A percentile compares a stretch with the other conserved stretches of the same genome.
These are phyloP conservation scores for Coryphaenoides rupestris DNA, from an alignment of 2,113 vertebrate genomes.

Conservation along the genomic window DNA sequence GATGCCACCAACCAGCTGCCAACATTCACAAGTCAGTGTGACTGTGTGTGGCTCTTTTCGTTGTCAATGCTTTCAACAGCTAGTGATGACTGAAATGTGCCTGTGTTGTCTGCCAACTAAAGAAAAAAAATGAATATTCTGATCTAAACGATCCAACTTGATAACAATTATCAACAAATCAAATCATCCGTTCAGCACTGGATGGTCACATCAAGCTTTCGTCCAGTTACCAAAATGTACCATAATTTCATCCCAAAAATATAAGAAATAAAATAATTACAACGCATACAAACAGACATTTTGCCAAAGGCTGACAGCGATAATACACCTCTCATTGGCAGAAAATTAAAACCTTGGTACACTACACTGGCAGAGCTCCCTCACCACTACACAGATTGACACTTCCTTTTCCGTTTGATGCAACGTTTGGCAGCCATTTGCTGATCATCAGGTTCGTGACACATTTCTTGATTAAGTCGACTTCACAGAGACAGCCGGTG, in stretches of 20 bases:
- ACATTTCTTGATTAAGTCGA: slow-evolving; percentile 60
- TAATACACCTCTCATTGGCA: slow-evolving; percentile 37
- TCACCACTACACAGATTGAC: slow-evolving; percentile 27
- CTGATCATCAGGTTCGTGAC: slow-evolving; percentile 59
- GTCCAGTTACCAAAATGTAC: neutral
- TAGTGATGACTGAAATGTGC: too few relatives aligned
- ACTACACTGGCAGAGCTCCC: slow-evolving; percentile 52
- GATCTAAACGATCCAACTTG: too few relatives aligned
- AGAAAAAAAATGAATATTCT: too few relatives aligned
- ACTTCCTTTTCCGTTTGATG: slow-evolving; percentile 25
- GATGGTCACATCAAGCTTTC: neutral
- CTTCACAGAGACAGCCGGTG: slow-evolving; percentile 59
- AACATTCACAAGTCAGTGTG: too few relatives aligned
- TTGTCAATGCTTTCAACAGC: too few relatives aligned
- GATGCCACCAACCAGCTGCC: too few relatives aligned
- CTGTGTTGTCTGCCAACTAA: too few relatives aligned
- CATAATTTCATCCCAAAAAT: slow-evolving; percentile 16
- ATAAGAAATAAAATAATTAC: neutral
- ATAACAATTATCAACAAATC: too few relatives aligned
- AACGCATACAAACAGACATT: slow-evolving; percentile 8
- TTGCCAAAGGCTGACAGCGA: slow-evolving; percentile 42
- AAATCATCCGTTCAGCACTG: too few relatives aligned
- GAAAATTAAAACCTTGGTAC: slow-evolving; percentile 39
- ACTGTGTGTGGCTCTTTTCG: too few relatives aligned
- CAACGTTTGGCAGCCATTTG: slow-evolving; percentile 61